Base-by-base conservation (phyloP, 1,140 invertebrate genomes). In the Zophobas atratus region DNA sequence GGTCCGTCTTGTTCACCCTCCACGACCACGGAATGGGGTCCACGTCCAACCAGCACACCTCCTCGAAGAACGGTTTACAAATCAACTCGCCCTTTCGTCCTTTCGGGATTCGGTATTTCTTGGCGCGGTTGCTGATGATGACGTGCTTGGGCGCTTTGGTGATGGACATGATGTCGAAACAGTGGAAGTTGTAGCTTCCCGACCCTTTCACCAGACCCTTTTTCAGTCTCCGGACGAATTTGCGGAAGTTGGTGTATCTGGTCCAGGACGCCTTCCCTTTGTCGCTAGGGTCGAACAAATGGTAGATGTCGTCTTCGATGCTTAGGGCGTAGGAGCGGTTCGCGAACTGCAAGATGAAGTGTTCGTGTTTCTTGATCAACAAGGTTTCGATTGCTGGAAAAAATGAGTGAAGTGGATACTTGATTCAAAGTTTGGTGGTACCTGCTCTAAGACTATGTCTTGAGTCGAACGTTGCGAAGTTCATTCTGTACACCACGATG, bases 211-310 rank as follows among this genome's bases (percentile, higher is more conserved):
- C 75, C 87, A 1, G 3, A 77, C 49, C 36, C 67, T 34, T 49
- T 70, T 71, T 72, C 35, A 75, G 82, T 74, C 46, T 55, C 39
- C 75, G 55, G 49, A 63, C 76, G n/a, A 80, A 34, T 33, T 80
- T 79, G 55, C 80, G 72, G 32, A 83, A 77, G 35, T 78, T 71
- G 53, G 80, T 79, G 43, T 79, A 81, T 70, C 77, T 81, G 33
- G 83, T 79, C 84, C 84, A 85, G 4, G 82, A 82, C 5, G 82
- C 82, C 46, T 38, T 63, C 73, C 46, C 46, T 67, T 71, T 80
- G 76, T 78, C 76, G 78, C 90, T 90, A 0, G 90, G 88, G 84
- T 91, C 90, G 77, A 91, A 92, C 0, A 91, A 78, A 77, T 91
- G 90, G 79, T 86, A 90, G 70, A 86, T 88, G 49, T 89, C 87